Percentiles rank a stretch among this genome's conserved stretches.
phyloP scores from a whole-genome alignment of 2,113 vertebrate species.

The Eonycteris spelaea region DNA sequence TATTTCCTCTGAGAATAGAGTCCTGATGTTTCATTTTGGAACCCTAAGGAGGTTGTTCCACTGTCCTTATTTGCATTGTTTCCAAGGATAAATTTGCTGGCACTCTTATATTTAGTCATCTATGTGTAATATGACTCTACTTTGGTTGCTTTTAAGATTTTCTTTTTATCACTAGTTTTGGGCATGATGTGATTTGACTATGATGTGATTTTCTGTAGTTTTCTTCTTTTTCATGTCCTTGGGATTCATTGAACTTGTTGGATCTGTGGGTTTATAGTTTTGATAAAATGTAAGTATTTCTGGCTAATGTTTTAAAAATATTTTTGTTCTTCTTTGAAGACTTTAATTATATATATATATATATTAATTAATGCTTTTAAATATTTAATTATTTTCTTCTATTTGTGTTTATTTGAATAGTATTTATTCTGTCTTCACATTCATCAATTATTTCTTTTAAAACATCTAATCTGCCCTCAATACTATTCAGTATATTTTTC shows the following conservation, averaged over 20 bases:
- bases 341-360: neutral
- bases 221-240: neutral
- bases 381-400: neutral
- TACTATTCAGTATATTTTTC: neutral
- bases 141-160: neutral
- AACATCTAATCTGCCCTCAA: neutral
- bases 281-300: neutral
- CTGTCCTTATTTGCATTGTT: neutral
- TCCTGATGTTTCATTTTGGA: neutral
- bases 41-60: neutral
- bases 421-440: neutral
- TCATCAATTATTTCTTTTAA: neutral
- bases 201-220: neutral
- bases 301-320: neutral
- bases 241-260: neutral
- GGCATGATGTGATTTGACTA: neutral
- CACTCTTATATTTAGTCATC: neutral
- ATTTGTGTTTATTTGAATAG: neutral
- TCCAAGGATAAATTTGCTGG: neutral
- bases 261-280: neutral
- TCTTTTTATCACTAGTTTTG: neutral
- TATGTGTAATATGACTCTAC: neutral
- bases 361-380: neutral
- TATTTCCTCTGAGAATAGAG: neutral
- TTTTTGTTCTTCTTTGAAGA: neutral